phyloP scores from a whole-genome alignment of 2,797 vertebrate species.

The Australoheros facetus region DNA sequence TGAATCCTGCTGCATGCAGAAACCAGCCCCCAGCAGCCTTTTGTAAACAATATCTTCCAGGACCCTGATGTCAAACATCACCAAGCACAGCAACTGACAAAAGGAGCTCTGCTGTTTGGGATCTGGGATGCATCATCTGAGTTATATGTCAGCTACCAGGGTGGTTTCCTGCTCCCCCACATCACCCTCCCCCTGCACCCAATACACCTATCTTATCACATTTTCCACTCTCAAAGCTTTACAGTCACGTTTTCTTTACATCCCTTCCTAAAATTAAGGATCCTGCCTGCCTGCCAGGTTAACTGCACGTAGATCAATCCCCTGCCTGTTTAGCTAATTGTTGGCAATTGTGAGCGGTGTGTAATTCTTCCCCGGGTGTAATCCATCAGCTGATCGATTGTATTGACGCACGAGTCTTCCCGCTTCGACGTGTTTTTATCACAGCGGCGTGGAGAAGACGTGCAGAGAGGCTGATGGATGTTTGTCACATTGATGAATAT shows the following conservation, averaged over 20 bases:
- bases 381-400: slow-evolving; percentile 70
- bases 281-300: slow-evolving; percentile 4
- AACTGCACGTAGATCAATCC: slow-evolving; percentile 52
- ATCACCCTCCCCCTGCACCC: slow-evolving; percentile 5
- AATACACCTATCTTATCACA: slow-evolving; percentile 1
- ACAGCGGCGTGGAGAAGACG: slow-evolving; percentile 11
- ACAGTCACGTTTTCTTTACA: slow-evolving; percentile 14
- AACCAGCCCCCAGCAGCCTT: slow-evolving; percentile 21
- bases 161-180: slow-evolving; percentile 37
- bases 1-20: slow-evolving; percentile 14
- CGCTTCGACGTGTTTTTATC: slow-evolving; percentile 60
- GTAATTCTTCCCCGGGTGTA: slow-evolving; percentile 54
- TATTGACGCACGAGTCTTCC: slow-evolving; percentile 47
- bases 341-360: slow-evolving; percentile 51
- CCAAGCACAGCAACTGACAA: slow-evolving; percentile 24
- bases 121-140: slow-evolving; percentile 51
- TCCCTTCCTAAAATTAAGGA: neutral
- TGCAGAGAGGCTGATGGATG: slow-evolving; percentile 29
- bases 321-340: slow-evolving; percentile 74
- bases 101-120: slow-evolving; percentile 56
- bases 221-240: neutral
- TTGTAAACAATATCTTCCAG: slow-evolving; percentile 54
- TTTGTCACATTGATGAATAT: slow-evolving; percentile 26
- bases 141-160: slow-evolving; percentile 43
- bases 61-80: slow-evolving; percentile 63